These are phyloP conservation scores for Alsophila aescularia DNA, from an alignment of 2,888 invertebrate species.

Conservation along the genomic window DNA sequence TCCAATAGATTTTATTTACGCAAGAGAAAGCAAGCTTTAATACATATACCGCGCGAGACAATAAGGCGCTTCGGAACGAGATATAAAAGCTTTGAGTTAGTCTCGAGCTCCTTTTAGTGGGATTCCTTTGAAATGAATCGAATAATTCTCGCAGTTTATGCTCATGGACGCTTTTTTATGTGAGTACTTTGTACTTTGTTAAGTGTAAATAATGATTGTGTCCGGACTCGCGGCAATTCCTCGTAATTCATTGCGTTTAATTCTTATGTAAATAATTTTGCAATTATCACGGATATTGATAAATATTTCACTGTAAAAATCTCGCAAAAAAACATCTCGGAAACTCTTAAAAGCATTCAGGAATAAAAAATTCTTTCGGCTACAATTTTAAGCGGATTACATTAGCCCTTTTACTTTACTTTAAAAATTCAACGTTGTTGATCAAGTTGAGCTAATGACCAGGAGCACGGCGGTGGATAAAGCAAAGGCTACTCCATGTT, in stretches of 20 bases:
- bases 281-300: too few relatives aligned
- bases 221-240: slow-evolving; percentile 33
- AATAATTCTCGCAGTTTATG: slow-evolving; percentile 81
- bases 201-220: slow-evolving; percentile 66
- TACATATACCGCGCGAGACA: slow-evolving; percentile 82
- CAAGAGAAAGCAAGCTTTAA: slow-evolving; percentile 83
- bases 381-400: too few relatives aligned
- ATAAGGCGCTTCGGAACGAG: slow-evolving; percentile 80
- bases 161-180: slow-evolving; percentile 70
- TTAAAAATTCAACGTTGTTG: neutral
- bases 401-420: neutral
- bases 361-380: too few relatives aligned
- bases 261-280: too few relatives aligned
- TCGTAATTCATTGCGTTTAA: too few relatives aligned
- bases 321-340: too few relatives aligned
- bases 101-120: slow-evolving; percentile 79
- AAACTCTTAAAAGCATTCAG: too few relatives aligned
- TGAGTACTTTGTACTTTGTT: slow-evolving; percentile 66
- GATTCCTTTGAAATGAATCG: slow-evolving; percentile 84
- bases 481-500: slow-evolving; percentile 14
- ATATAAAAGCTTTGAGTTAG: slow-evolving; percentile 85
- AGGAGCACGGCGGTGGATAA: slow-evolving; percentile 6
- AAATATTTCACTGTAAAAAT: too few relatives aligned
- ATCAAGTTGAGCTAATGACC: neutral
- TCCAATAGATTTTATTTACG: slow-evolving; percentile 83